These are phyloP conservation scores for Spinus pinus DNA, from an alignment of 2,797 vertebrate species.

Conservation along the genomic window DNA sequence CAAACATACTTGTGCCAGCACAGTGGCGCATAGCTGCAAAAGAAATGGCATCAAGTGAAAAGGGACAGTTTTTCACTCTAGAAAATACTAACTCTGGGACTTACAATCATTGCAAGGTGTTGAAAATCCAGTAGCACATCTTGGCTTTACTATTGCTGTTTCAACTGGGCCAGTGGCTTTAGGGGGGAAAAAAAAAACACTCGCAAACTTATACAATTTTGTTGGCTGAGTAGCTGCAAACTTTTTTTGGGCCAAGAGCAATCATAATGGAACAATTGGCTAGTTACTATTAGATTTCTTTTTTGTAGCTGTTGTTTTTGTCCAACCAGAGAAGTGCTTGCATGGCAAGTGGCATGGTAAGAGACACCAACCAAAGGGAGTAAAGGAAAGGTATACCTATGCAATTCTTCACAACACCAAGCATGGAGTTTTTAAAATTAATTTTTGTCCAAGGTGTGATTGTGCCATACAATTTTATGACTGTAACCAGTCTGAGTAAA, in stretches of 20 bases:
- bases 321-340: not conserved
- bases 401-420: not conserved
- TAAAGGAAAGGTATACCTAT: not conserved
- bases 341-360: not conserved
- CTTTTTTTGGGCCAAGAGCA: not conserved
- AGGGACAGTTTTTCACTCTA: not conserved
- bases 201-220: not conserved
- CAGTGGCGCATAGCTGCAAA: not conserved
- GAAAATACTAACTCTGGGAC: not conserved
- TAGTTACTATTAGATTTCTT: not conserved
- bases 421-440: not conserved
- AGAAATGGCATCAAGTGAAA: not conserved
- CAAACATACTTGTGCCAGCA: not conserved
- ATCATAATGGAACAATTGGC: not conserved
- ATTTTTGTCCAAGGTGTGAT: not conserved
- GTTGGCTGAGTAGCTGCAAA: not conserved
- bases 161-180: not conserved
- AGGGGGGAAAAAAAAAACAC: accelerated
- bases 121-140: not conserved
- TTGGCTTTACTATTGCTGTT: not conserved
- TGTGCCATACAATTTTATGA: not conserved
- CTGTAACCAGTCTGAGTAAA: not conserved
- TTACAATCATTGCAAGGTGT: not conserved
- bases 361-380: not conserved
- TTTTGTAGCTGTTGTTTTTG: not conserved